Percentiles rank a stretch among this genome's conserved stretches.
These are phyloP conservation scores for Rhinophrynus dorsalis DNA, from an alignment of 2,797 vertebrate species.

Conservation along the genomic window DNA sequence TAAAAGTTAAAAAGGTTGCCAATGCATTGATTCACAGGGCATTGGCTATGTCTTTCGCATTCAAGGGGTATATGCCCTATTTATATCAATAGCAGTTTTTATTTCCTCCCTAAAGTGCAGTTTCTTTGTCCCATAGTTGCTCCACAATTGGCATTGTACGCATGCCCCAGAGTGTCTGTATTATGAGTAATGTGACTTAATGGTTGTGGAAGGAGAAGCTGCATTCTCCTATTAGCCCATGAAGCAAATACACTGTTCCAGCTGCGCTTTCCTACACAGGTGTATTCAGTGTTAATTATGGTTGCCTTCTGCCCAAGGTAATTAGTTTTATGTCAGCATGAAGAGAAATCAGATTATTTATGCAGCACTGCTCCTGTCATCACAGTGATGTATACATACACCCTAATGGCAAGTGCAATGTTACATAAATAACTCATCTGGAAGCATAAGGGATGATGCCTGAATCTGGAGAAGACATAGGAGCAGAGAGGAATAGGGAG, in stretches of 20 bases:
- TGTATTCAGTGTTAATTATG: slow-evolving; percentile 9
- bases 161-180: too few relatives aligned
- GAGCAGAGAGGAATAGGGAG: neutral
- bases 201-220: too few relatives aligned
- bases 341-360: slow-evolving; percentile 1
- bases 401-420: neutral
- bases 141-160: too few relatives aligned
- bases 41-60: too few relatives aligned
- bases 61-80: too few relatives aligned
- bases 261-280: slow-evolving; percentile 18
- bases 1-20: too few relatives aligned
- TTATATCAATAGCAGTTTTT: too few relatives aligned
- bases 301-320: neutral
- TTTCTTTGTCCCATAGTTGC: too few relatives aligned
- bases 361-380: neutral
- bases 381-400: neutral
- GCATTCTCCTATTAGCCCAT: neutral
- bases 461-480: neutral
- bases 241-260: neutral
- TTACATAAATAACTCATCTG: slow-evolving; percentile 4
- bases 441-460: neutral
- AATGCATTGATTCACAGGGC: too few relatives aligned
- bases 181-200: too few relatives aligned
- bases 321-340: neutral
- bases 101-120: too few relatives aligned